These are phyloP conservation scores for Brachynemurus nebulosus DNA, from an alignment of 2,888 invertebrate species.

Conservation along the genomic window DNA sequence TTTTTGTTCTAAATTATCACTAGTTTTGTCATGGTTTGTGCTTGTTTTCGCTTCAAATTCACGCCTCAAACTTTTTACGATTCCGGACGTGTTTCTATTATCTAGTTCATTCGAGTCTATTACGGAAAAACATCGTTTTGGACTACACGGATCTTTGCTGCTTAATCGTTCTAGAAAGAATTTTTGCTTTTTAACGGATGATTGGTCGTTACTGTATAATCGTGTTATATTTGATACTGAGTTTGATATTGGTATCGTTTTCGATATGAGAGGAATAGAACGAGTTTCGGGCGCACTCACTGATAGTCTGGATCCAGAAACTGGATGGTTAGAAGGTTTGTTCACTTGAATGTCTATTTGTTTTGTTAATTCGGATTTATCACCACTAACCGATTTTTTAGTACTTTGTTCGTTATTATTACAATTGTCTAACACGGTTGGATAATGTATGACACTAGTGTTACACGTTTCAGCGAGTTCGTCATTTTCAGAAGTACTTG, in stretches of 20 bases:
- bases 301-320: conserved; percentile 23
- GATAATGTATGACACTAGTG: conserved; percentile 27
- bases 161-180: background rate
- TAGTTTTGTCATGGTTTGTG: conserved; percentile 26
- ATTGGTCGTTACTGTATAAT: conserved; percentile 29
- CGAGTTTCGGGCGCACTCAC: conserved; percentile 39
- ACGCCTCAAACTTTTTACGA: conserved; percentile 73
- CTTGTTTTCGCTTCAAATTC: conserved; percentile 72
- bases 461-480: conserved; percentile 26
- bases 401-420: conserved; percentile 24
- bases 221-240: too few relatives aligned
- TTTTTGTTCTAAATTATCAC: conserved; percentile 19
- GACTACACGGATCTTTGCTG: conserved; percentile 12
- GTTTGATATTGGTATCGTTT: too few relatives aligned
- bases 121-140: conserved; percentile 26
- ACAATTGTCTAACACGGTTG: too few relatives aligned
- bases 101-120: conserved; percentile 30
- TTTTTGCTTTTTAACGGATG: conserved; percentile 13
- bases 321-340: background rate
- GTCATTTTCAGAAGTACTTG: conserved; percentile 24
- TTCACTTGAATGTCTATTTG: background rate
- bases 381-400: conserved; percentile 44
- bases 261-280: too few relatives aligned
- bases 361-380: background rate
- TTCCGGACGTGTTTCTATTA: conserved; percentile 39